phyloP scores from a whole-genome alignment of 2,888 invertebrate genomes.

The Serrognathus titanus region DNA sequence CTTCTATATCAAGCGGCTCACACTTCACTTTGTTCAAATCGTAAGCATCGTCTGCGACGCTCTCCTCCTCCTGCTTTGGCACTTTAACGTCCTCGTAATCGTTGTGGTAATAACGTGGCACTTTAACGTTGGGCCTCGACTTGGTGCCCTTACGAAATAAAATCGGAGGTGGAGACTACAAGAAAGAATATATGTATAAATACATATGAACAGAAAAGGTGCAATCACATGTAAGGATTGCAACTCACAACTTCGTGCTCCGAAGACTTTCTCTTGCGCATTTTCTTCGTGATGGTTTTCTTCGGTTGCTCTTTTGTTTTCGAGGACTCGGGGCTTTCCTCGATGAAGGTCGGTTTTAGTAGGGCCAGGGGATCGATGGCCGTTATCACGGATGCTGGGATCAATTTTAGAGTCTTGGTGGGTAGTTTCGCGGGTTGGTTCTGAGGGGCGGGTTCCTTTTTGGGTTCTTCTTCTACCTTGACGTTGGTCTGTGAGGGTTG shows the following conservation, averaged over 20 bases:
- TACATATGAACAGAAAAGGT: neutral
- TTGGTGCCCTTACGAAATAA: conserved; percentile 44
- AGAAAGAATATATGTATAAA: neutral
- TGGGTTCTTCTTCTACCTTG: conserved; percentile 4
- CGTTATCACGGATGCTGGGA: conserved; percentile 18
- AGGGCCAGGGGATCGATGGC: conserved; percentile 36
- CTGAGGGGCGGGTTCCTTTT: neutral
- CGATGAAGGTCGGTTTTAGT: conserved; percentile 41
- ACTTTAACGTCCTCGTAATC: conserved; percentile 29
- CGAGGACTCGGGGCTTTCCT: conserved; percentile 21
- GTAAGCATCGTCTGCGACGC: neutral
- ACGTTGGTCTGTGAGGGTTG: neutral
- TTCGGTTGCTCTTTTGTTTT: conserved; percentile 18
- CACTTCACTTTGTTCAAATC: conserved; percentile 38
- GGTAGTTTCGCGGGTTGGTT: neutral
- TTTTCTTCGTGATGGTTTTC: conserved; percentile 22
- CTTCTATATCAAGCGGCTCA: conserved; percentile 40
- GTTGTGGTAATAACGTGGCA: conserved; percentile 44
- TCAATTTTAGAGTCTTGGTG: conserved; percentile 10
- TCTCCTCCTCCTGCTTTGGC: neutral
- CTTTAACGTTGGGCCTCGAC: conserved; percentile 46
- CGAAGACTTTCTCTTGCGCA: conserved; percentile 28
- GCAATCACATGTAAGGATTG: neutral
- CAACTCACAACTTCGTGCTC: conserved; percentile 31
- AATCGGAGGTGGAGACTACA: conserved; percentile 39